These are phyloP conservation scores for Miichthys miiuy DNA, from an alignment of 2,797 vertebrate genomes.

Conservation along the genomic window DNA sequence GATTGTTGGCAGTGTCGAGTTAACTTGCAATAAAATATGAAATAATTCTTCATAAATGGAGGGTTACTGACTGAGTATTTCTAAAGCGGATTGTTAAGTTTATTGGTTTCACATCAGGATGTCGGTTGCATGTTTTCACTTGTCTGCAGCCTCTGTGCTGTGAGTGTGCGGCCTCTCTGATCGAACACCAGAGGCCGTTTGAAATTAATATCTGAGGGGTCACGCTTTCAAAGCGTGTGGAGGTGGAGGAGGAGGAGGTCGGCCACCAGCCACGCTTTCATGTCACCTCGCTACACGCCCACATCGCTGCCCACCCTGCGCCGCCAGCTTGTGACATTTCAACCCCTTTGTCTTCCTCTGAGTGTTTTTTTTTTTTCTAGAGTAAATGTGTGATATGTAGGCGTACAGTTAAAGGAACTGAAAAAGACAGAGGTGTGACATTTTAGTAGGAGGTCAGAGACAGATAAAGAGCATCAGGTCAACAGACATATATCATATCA, in stretches of 20 bases:
- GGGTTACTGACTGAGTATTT: too few relatives aligned
- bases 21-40: too few relatives aligned
- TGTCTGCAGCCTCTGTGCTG: not conserved
- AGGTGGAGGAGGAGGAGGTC: conserved; percentile 1
- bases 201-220: conserved; percentile 73
- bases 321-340: conserved; percentile 71
- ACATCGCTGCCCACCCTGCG: conserved; percentile 29
- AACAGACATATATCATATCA: conserved; percentile 27
- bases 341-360: conserved; percentile 55
- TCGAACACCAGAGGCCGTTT: conserved; percentile 45
- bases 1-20: too few relatives aligned
- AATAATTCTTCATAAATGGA: too few relatives aligned
- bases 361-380: conserved; percentile 15
- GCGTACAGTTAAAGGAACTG: conserved; percentile 9
- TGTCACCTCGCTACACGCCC: conserved; percentile 32
- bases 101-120: not conserved
- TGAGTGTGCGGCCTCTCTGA: conserved; percentile 11
- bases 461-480: conserved; percentile 26
- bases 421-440: conserved; percentile 27
- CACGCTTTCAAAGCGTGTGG: conserved; percentile 63
- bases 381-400: conserved; percentile 46
- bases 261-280: conserved; percentile 53
- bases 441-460: conserved; percentile 42
- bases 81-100: too few relatives aligned
- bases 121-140: conserved; percentile 2